Evolutionary conservation across 2,797 vertebrate species (phyloP), one percentile per base, ranked within the genome.

Genomic region (Lagocephalus sceleratus): DNA sequence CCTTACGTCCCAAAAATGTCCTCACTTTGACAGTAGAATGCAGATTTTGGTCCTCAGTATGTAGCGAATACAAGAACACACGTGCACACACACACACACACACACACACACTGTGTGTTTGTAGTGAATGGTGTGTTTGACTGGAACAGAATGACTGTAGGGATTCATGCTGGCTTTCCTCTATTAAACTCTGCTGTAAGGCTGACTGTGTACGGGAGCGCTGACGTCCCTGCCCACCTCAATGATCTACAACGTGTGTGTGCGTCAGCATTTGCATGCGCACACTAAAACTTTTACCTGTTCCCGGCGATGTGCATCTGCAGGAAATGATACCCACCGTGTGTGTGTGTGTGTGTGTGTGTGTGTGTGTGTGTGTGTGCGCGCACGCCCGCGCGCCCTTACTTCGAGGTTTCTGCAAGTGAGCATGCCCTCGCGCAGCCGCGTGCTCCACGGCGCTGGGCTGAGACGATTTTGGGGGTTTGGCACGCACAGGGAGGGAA

Each of bases 171-270:
- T 83, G 85, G 78, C 83, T 85, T 80, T 83, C 78, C 87, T 86
- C 84, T 87, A 90, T 88, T 91, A 90, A 90, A 90, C 76, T 85
- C 85, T 70, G 71, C 84, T 80, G 78, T 85, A 82, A 88, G 85
- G 82, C 78, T 75, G 71, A 85, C 84, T 85, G 85, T 87, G 88
- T 85, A 78, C 68, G 78, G 72, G 74, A 85, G 85, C 75, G 87
- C 85, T 85, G 88, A 89, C 87, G 75, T 85, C 72, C 73, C 71
- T 76, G 78, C 83, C 84, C 78, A 84, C 84, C 81, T 77, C 71
- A 35, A 60, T 89, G 88, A 91, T 88, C 83, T 90, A 90, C 80
- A 46, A 77, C 82, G 76, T 77, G 68, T 66, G n/a, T 68, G 40
- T 64, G 54, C 42, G 39, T 57, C 41, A 47, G 44, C 60, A 42